phyloP scores from a whole-genome alignment of 1,140 invertebrate genomes.

The Manduca sexta region DNA sequence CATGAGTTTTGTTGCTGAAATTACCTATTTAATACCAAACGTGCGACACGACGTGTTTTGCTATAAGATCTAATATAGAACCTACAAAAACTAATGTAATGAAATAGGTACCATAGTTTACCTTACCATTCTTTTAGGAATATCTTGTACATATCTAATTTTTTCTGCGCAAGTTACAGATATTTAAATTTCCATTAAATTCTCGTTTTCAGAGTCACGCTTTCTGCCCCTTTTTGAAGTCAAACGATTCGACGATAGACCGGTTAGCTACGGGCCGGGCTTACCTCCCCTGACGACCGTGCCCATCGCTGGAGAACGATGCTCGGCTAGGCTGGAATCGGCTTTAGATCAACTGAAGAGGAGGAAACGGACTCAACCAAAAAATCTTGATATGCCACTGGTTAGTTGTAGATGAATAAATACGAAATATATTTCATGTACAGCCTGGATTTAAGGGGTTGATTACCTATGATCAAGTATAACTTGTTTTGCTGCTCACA shows the following conservation, averaged over 20 bases:
- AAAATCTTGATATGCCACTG: slow-evolving; percentile 58
- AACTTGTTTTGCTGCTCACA: too few relatives aligned
- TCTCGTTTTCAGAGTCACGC: slow-evolving; percentile 50
- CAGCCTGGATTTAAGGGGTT: too few relatives aligned
- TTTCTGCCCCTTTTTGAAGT: slow-evolving; percentile 59
- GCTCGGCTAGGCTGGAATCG: slow-evolving; percentile 72
- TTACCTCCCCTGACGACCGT: slow-evolving; percentile 45
- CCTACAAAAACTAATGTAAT: too few relatives aligned
- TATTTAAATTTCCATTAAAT: background rate
- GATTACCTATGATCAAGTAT: too few relatives aligned
- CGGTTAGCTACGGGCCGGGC: slow-evolving; percentile 21
- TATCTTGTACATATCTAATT: too few relatives aligned
- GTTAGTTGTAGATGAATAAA: slow-evolving; percentile 28
- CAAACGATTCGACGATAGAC: slow-evolving; percentile 46
- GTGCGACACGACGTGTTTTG: too few relatives aligned
- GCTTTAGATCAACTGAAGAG: slow-evolving; percentile 74
- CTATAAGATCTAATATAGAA: too few relatives aligned
- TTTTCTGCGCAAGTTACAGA: too few relatives aligned
- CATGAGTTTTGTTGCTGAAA: too few relatives aligned
- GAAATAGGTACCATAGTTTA: too few relatives aligned
- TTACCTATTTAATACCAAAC: too few relatives aligned
- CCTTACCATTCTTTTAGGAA: too few relatives aligned
- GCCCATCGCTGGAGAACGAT: slow-evolving; percentile 58
- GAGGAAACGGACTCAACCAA: slow-evolving; percentile 72
- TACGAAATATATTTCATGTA: slow-evolving; percentile 3